Base-by-base conservation (phyloP, 1,140 invertebrate species). In the Lepidurus couesii region DNA sequence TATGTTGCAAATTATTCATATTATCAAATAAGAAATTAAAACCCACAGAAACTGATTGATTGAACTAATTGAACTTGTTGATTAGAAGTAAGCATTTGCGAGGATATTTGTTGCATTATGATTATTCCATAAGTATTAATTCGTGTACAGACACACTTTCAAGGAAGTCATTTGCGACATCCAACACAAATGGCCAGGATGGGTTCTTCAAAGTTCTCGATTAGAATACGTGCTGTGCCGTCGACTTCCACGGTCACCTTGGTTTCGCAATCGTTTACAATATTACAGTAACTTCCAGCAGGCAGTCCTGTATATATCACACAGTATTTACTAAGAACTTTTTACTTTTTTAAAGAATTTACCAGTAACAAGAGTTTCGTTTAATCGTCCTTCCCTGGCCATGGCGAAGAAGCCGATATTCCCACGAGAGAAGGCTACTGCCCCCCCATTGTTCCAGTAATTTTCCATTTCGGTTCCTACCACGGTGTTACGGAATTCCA, bases 261-360 rank as follows among this genome's bases (percentile, higher is more conserved):
- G 9, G 74, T 80, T 44, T 82, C 82, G 53, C 82, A 82, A 13
- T 75, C 74, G 34, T 80, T 79, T 42, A 82, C 80, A 45, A 82
- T 80, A 79, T 88, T 86, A 83, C 87, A 88, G 79, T 88, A 88
- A 42, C 78, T 82, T 13, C 87, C 87, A 75, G 82, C 79, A 1
- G 87, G 85, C 42, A 88, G 78, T 7, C 85, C 81, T 81, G 16
- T 53, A n/a, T n/a, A n/a, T n/a, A 65, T 34, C 34, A 34, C 34
- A 34, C 34, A 34, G 34, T 34, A 34, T 34, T 34, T 34, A 34
- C 34, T 34, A 34, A 34, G 34, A 34, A 34, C 34, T 34, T 34
- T 34, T 34, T 3, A 3, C 3, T 26, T 26, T 26, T 34, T 34
- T 34, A 34, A 34, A 34, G 34, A 34, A 34, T 11, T 8, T 44